Base-by-base conservation (phyloP, 92 coral and sea anemone species). In the Porites cylindrica region DNA sequence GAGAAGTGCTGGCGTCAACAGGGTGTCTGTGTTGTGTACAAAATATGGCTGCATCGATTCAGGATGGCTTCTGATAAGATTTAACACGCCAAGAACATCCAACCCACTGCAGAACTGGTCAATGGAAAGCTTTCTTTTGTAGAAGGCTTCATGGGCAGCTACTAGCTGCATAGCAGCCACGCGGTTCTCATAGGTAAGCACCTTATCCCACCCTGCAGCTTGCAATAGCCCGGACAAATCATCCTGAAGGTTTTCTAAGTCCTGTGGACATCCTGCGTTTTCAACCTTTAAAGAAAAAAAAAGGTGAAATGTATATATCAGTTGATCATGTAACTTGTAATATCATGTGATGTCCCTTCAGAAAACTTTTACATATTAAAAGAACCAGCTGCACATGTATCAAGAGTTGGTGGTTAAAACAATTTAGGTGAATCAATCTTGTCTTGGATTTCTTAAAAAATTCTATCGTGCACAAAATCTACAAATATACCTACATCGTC, bases 131-230 rank as follows among this genome's bases (percentile, higher is more conserved):
- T n/a, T n/a, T n/a, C n/a, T n/a, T n/a, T n/a, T n/a, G n/a, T n/a
- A n/a, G n/a, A n/a, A n/a, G n/a, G n/a, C n/a, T n/a, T n/a, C n/a
- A n/a, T n/a, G n/a, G n/a, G n/a, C n/a, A n/a, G n/a, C n/a, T n/a
- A n/a, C n/a, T n/a, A n/a, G n/a, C n/a, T n/a, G n/a, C n/a, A n/a
- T n/a, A n/a, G n/a, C n/a, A n/a, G n/a, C n/a, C n/a, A n/a, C n/a
- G n/a, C n/a, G n/a, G n/a, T n/a, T n/a, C n/a, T n/a, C n/a, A n/a
- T 72, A 72, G 54, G 77, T 72, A 72, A 72, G 77, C 56, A 72
- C 56, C 77, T 72, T 72, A 52, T 72, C 77, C 77, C 77, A 72
- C 60, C 77, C 77, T 72, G 58, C 77, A 43, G 77, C 77, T 72
- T 72, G 77, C 77, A 72, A n/a, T 68, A 68, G 72, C 51, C 24